A percentile compares a stretch with the other conserved stretches of the same genome.
Conservation (phyloP, 2,888 invertebrate genomes). For the Itoplectis maculator region DNA sequence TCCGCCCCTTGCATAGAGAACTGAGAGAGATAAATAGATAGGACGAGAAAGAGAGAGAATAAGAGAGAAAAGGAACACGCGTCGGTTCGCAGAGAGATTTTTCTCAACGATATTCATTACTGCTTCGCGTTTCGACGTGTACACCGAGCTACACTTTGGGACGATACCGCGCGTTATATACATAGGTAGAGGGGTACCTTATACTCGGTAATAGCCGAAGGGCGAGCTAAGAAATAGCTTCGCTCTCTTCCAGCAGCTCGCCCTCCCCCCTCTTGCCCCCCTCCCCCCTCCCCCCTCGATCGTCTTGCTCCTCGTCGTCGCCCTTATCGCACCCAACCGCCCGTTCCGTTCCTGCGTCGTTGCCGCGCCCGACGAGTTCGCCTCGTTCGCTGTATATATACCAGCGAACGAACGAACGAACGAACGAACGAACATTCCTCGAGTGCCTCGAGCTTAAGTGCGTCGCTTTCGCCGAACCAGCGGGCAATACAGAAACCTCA, state of each 20-base stretch:
- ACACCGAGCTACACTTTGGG: conserved; percentile 60
- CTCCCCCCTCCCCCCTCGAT: conserved; percentile 7
- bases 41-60: no score
- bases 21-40: no score
- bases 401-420: no score
- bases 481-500: conserved; percentile 55
- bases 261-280: no score
- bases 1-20: conserved; percentile 37
- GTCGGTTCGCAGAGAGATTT: conserved; percentile 60
- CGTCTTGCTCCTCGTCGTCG: conserved; percentile 50
- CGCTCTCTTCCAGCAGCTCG: conserved; percentile 53
- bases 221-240: conserved; percentile 67
- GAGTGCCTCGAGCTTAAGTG: conserved; percentile 66
- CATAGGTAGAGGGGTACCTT: conserved; percentile 17
- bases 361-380: conserved; percentile 15
- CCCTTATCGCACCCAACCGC: conserved; percentile 62
- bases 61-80: no score
- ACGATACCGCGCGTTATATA: conserved; percentile 40
- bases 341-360: conserved; percentile 23
- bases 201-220: conserved; percentile 66
- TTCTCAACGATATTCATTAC: conserved; percentile 72
- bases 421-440: conserved; percentile 60
- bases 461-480: conserved; percentile 60
- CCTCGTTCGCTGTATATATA: no score
- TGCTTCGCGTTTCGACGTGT: conserved; percentile 67